phyloP scores from a whole-genome alignment of 2,113 vertebrate genomes.

The Corapipo altera region DNA sequence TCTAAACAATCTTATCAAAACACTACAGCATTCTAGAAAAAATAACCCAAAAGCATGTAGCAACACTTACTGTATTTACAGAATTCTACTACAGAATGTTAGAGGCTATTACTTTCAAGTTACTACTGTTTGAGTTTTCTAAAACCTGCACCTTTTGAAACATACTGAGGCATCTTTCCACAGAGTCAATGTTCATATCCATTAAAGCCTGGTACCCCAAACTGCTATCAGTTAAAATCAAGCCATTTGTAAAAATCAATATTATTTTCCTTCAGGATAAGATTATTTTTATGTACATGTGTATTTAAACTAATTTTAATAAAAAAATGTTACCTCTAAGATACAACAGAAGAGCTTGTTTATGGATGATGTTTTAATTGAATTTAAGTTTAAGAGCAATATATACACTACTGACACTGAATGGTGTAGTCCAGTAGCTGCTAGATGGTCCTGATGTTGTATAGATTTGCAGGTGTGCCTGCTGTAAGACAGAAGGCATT shows the following conservation, averaged over 20 bases:
- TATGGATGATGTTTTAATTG: background rate
- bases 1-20: slow-evolving; percentile 36
- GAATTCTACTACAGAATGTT: background rate
- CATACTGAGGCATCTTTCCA: background rate
- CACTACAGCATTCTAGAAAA: background rate
- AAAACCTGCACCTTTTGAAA: background rate
- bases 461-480: background rate
- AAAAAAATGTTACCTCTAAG: background rate
- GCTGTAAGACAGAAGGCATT: background rate
- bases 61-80: background rate
- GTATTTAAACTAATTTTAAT: background rate
- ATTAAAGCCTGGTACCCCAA: background rate
- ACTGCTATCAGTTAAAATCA: background rate
- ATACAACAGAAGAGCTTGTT: background rate
- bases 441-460: background rate
- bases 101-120: background rate
- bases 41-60: background rate
- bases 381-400: background rate
- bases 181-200: background rate
- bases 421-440: background rate
- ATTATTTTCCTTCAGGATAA: background rate
- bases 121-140: background rate
- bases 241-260: background rate
- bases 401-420: background rate
- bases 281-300: background rate